phyloP scores from a whole-genome alignment of 2,888 invertebrate genomes.

The Timandra comae region DNA sequence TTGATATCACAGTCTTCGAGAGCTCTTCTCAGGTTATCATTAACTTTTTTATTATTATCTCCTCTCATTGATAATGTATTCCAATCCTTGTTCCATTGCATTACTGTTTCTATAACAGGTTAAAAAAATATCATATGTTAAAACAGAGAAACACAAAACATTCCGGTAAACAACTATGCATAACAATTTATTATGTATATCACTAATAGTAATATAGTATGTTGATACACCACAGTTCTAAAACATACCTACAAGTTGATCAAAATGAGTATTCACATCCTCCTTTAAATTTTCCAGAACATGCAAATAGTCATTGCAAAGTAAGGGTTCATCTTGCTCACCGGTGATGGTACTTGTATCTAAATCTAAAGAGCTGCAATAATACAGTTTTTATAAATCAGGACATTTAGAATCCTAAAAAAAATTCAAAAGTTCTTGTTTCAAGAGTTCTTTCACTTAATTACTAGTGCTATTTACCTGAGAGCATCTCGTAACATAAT shows the following conservation, averaged over 20 bases:
- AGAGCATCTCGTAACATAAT: conserved; percentile 46
- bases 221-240: too few relatives aligned
- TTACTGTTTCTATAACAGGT: conserved; percentile 42
- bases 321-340: conserved; percentile 29
- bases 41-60: conserved; percentile 32
- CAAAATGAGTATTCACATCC: conserved; percentile 35
- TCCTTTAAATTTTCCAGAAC: conserved; percentile 37
- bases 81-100: conserved; percentile 60
- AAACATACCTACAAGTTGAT: conserved; percentile 49
- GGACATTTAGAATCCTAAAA: too few relatives aligned
- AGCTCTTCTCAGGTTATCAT: conserved; percentile 32
- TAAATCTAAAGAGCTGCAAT: conserved; percentile 53
- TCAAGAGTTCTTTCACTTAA: too few relatives aligned
- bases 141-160: conserved; percentile 3
- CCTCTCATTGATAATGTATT: conserved; percentile 36
- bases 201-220: too few relatives aligned
- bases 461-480: conserved; percentile 38
- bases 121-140: not conserved
- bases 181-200: too few relatives aligned
- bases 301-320: conserved; percentile 54
- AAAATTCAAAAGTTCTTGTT: too few relatives aligned
- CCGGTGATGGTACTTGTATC: conserved; percentile 37
- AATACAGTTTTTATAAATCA: too few relatives aligned
- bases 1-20: conserved; percentile 39
- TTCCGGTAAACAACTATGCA: too few relatives aligned